Evolutionary conservation across 2,113 vertebrate genomes (phyloP).

Genomic region (Seriola aureovittata): DNA sequence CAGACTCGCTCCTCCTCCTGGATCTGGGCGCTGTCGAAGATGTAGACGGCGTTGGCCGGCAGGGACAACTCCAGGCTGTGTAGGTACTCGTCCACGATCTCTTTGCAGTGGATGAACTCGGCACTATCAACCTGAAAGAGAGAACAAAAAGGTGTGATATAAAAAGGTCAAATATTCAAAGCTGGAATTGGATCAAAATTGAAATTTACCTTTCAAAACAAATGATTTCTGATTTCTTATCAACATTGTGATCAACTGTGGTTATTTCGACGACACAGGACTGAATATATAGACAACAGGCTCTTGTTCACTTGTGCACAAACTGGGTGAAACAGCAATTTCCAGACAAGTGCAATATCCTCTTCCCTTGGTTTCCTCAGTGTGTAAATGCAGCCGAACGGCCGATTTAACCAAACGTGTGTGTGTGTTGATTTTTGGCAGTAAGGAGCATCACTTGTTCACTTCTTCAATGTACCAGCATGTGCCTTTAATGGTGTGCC

Average conservation of each 20-base stretch:
- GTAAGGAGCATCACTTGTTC: not conserved
- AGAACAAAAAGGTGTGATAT: not conserved
- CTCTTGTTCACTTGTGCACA: too few species aligned
- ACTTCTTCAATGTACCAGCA: too few species aligned
- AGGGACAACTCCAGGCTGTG: conserved; percentile 70
- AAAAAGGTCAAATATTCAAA: not conserved
- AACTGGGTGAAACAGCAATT: too few species aligned
- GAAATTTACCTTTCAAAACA: not conserved
- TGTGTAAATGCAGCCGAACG: not conserved
- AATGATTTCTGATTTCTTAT: too few species aligned
- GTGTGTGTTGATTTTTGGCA: not conserved
- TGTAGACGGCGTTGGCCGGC: conserved; percentile 74
- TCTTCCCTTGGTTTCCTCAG: not conserved
- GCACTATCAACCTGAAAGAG: conserved; percentile 72
- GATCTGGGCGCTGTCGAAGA: conserved; percentile 70
- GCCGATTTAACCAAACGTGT: too few species aligned
- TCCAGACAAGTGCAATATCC: too few species aligned
- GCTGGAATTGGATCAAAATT: not conserved
- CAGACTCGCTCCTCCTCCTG: not conserved
- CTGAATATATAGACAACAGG: too few species aligned
- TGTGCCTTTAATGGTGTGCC: too few species aligned
- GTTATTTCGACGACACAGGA: too few species aligned
- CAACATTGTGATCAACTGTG: too few species aligned
- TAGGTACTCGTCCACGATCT: conserved; percentile 82
- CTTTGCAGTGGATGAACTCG: conserved; percentile 84